These are phyloP conservation scores for Phymatocera aterrima DNA, from an alignment of 2,888 invertebrate genomes.

Conservation along the genomic window DNA sequence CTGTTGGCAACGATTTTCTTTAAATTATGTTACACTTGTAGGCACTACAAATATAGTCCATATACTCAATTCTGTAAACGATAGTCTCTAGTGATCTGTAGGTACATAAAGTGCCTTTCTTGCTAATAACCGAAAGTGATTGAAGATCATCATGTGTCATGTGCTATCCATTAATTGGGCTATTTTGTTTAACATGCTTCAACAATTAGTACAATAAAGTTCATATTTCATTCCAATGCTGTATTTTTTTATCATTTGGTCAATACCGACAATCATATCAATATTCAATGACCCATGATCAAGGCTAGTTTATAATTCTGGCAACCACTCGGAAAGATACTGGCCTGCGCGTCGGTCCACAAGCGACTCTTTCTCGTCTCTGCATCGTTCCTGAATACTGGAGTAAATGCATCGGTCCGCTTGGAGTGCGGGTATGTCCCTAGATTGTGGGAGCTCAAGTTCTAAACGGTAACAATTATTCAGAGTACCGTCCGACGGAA, in stretches of 20 bases:
- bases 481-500: too few species aligned
- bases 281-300: too few species aligned
- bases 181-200: background rate
- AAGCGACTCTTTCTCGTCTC: too few species aligned
- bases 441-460: too few species aligned
- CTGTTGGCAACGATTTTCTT: background rate
- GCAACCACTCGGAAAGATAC: too few species aligned
- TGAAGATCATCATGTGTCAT: background rate
- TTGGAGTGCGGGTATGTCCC: too few species aligned
- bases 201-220: slow-evolving; percentile 4
- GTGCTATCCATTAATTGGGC: background rate
- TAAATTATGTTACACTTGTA: background rate
- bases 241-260: background rate
- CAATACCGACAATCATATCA: background rate
- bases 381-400: too few species aligned
- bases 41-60: background rate
- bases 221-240: background rate
- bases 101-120: background rate
- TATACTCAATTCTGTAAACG: background rate
- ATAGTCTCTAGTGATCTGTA: background rate
- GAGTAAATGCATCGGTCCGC: too few species aligned
- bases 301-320: too few species aligned
- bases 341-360: too few species aligned
- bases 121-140: background rate
- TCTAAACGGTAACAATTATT: too few species aligned